phyloP scores from a whole-genome alignment of 2,113 vertebrate species.

The Opisthocomus hoazin region DNA sequence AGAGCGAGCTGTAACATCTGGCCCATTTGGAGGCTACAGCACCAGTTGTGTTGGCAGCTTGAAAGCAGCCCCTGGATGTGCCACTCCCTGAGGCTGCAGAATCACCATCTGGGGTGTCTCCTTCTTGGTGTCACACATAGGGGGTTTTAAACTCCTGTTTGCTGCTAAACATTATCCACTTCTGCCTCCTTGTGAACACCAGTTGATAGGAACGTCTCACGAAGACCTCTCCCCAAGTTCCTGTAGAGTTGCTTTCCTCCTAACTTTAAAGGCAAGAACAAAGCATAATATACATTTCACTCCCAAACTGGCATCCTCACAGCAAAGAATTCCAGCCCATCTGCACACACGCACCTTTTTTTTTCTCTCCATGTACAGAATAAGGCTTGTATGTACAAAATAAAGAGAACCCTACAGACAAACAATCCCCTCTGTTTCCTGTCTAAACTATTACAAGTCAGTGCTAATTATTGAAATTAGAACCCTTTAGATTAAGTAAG shows the following conservation, averaged over 20 bases:
- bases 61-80: background rate
- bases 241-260: background rate
- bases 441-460: background rate
- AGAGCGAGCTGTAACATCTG: background rate
- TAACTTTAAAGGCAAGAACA: background rate
- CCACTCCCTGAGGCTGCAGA: background rate
- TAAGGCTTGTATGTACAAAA: background rate
- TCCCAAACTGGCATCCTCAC: background rate
- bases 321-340: background rate
- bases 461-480: background rate
- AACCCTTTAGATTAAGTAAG: background rate
- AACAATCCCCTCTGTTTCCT: background rate
- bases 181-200: background rate
- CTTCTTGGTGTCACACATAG: fast-evolving
- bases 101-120: background rate
- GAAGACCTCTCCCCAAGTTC: background rate
- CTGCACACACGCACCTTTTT: background rate
- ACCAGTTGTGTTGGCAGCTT: background rate
- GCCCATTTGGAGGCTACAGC: background rate
- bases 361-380: background rate
- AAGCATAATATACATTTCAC: background rate
- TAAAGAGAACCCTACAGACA: background rate
- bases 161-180: background rate
- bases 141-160: background rate
- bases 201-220: background rate